These are phyloP conservation scores for Sipunculus nudus DNA, from an alignment of 2,888 invertebrate genomes.

Conservation along the genomic window DNA sequence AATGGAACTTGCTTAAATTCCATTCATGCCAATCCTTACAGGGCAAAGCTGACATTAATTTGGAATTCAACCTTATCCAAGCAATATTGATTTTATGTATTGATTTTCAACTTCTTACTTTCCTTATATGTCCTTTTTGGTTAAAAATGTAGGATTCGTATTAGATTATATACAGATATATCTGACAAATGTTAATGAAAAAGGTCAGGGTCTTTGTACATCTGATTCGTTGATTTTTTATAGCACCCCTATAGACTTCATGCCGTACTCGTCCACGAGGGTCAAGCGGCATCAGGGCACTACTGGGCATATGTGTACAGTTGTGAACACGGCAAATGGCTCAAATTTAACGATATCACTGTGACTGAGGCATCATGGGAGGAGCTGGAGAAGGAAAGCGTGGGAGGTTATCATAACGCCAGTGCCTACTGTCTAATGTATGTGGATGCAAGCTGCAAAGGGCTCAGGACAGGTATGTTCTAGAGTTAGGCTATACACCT, in stretches of 20 bases:
- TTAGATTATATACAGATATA: no score
- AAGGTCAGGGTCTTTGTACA: no score
- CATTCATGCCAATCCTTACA: no score
- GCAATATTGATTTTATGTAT: no score
- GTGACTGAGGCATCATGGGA: constrained; percentile 67
- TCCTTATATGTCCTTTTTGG: no score
- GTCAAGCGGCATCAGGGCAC: constrained; percentile 68
- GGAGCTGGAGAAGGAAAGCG: constrained; percentile 66
- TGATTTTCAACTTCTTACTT: no score
- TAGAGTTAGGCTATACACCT: no score
- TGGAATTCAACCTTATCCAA: no score
- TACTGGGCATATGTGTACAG: constrained; percentile 69
- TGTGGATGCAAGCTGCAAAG: constrained; percentile 57
- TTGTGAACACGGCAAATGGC: constrained; percentile 58
- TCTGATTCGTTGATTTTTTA: constrained; percentile 18
- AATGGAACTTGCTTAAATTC: no score
- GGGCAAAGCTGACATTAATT: no score
- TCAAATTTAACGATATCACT: constrained; percentile 68
- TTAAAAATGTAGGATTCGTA: no score
- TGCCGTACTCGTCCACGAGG: constrained; percentile 69
- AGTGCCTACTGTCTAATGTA: constrained; percentile 69
- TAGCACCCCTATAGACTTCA: constrained; percentile 67
- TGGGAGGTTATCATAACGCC: constrained; percentile 68
- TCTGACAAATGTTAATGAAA: no score
- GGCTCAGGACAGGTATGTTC: constrained; percentile 44